phyloP scores from a whole-genome alignment of 1,140 invertebrate genomes.

The Drosophila micromelanica region DNA sequence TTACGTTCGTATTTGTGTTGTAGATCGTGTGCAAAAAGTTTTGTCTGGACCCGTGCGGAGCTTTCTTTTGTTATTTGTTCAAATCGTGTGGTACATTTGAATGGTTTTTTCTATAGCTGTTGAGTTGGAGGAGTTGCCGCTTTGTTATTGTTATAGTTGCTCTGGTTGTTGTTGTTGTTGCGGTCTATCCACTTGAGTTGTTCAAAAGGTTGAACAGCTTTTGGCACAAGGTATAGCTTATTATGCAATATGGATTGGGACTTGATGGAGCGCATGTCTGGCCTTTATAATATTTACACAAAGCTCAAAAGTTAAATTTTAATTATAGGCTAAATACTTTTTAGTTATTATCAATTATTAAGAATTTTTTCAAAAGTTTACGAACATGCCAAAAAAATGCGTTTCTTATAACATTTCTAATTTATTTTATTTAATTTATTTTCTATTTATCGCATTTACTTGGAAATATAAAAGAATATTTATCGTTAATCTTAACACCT shows the following conservation, averaged over 20 bases:
- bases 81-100: constrained; percentile 52
- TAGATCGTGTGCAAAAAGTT: constrained; percentile 59
- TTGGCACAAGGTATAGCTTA: constrained; percentile 45
- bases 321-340: constrained; percentile 5
- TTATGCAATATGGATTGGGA: constrained; percentile 63
- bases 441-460: neutral
- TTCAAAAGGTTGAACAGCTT: constrained; percentile 49
- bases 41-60: constrained; percentile 67
- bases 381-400: neutral
- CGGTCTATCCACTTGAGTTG: constrained; percentile 56
- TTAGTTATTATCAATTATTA: neutral
- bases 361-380: neutral
- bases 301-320: neutral
- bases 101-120: constrained; percentile 51
- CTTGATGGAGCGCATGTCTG: neutral
- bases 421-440: too few relatives aligned
- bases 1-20: constrained; percentile 1
- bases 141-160: constrained; percentile 31
- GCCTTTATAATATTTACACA: constrained; percentile 24
- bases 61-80: constrained; percentile 74
- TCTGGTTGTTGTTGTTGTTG: constrained; percentile 25
- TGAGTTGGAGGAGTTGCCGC: constrained; percentile 54
- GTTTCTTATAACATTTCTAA: too few relatives aligned
- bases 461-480: neutral
- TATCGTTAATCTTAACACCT: constrained; percentile 20